Conservation (phyloP, 2,888 invertebrate genomes). For the Plagiodera versicolora region DNA sequence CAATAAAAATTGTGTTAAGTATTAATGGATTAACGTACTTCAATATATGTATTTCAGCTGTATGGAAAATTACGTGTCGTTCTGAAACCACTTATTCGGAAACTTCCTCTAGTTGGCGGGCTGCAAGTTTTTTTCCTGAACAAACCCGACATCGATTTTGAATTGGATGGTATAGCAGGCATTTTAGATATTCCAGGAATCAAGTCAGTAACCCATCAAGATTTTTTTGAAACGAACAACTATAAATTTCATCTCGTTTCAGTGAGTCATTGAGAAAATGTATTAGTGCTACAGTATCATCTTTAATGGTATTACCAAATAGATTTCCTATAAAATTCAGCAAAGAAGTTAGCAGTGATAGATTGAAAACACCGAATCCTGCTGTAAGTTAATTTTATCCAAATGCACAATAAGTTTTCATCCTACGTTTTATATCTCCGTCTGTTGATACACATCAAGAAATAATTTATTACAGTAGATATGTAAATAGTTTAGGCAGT, state of each 20-base stretch:
- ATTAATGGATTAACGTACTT: too few relatives aligned
- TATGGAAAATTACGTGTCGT: constrained; percentile 90
- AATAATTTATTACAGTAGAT: neutral
- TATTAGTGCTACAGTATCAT: constrained; percentile 86
- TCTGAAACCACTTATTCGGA: constrained; percentile 89
- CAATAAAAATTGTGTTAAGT: constrained; percentile 7
- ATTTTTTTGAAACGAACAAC: neutral
- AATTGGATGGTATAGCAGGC: constrained; percentile 93
- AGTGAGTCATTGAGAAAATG: constrained; percentile 86
- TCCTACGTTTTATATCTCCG: too few relatives aligned
- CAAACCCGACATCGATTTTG: constrained; percentile 94
- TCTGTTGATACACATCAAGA: neutral
- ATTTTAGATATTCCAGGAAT: constrained; percentile 90
- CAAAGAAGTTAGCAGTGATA: constrained; percentile 75
- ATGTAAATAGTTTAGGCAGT: neutral
- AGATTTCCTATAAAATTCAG: constrained; percentile 87
- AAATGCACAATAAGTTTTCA: neutral
- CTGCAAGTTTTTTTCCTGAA: constrained; percentile 96
- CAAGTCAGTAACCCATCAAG: constrained; percentile 27
- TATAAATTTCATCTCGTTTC: constrained; percentile 9
- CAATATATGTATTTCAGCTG: constrained; percentile 63
- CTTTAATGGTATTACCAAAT: constrained; percentile 93
- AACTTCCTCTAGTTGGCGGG: constrained; percentile 92
- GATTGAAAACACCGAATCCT: constrained; percentile 33
- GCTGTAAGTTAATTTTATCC: constrained; percentile 25